Base-by-base conservation (phyloP, 1,140 invertebrate species). In the Zophobas morio region DNA sequence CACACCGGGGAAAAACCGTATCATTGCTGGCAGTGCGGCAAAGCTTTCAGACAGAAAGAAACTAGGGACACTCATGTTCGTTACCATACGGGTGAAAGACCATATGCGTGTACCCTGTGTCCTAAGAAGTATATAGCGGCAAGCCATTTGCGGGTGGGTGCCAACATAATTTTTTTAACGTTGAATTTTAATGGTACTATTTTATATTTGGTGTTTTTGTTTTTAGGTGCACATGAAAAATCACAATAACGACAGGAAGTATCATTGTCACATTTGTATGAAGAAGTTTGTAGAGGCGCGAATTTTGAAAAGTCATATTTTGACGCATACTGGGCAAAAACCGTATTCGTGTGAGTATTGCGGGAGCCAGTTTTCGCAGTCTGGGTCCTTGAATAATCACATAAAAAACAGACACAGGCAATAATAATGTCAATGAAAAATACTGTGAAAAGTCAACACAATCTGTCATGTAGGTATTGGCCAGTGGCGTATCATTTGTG, bases 61-160 rank as follows among this genome's bases (percentile, higher is more conserved):
- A 85, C 85, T 8, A 79, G 85, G 2, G 90, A 90, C 78, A 91
- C 91, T 42, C 91, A 91, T 80, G 85, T 89, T n/a, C 89, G 91
- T 81, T 86, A 91, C 6, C 93, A 95, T 83, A 93, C 92, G 2
- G 93, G 93, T 1, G 92, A 92, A 81, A 85, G 90, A 39, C 90
- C 91, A 0, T 92, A 89, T 81, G 86, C 88, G 0, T 92, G 91
- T 78, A 87, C 86, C 0, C 87, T 89, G 0, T 92, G 91, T 82
- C 84, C 87, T 1, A 92, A 91, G 81, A 84, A 83, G 63, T 86
- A 86, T 74, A 83, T 84, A 33, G 83, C 84, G 0, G 81, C 80
- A 5, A 84, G 82, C 40, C 83, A 85, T 79, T 81, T 85, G 73
- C 77, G 84, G 70, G 83, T 84, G 79, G 20, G 49, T n/a, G 20